phyloP scores from a whole-genome alignment of 2,888 invertebrate genomes.

The Zootermopsis nevadensis region DNA sequence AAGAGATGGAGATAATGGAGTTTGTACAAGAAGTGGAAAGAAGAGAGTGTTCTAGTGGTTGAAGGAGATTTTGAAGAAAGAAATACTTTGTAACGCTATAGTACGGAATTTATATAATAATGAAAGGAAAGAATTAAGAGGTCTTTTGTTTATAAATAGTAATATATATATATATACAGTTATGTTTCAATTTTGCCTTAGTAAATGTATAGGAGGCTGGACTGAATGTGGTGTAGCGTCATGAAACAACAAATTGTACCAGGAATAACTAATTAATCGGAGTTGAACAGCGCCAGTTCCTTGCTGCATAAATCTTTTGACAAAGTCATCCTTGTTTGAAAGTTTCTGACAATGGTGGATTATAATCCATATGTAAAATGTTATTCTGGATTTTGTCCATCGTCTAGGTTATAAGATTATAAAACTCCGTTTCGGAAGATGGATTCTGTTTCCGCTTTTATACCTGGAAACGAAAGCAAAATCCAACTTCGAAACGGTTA shows the following conservation, averaged over 20 bases:
- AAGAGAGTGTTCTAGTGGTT: not conserved
- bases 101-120: conserved; percentile 23
- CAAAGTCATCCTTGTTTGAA: too few species aligned
- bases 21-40: conserved; percentile 43
- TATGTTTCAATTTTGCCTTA: not conserved
- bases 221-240: not conserved
- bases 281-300: not conserved
- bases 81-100: not conserved
- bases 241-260: not conserved
- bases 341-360: too few species aligned
- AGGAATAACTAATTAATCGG: not conserved
- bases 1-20: conserved; percentile 47
- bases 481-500: too few species aligned
- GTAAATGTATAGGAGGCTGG: not conserved
- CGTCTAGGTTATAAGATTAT: too few species aligned
- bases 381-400: too few species aligned
- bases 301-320: not conserved
- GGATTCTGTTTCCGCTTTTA: too few species aligned
- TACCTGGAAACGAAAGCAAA: too few species aligned
- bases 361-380: too few species aligned
- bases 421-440: too few species aligned
- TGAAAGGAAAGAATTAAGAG: not conserved
- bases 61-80: not conserved
- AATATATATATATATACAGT: not conserved
- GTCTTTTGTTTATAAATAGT: not conserved